Evolutionary conservation across 2,888 invertebrate species (phyloP), one percentile per base, ranked within the genome.

Genomic region (Pegoplata infirma): DNA sequence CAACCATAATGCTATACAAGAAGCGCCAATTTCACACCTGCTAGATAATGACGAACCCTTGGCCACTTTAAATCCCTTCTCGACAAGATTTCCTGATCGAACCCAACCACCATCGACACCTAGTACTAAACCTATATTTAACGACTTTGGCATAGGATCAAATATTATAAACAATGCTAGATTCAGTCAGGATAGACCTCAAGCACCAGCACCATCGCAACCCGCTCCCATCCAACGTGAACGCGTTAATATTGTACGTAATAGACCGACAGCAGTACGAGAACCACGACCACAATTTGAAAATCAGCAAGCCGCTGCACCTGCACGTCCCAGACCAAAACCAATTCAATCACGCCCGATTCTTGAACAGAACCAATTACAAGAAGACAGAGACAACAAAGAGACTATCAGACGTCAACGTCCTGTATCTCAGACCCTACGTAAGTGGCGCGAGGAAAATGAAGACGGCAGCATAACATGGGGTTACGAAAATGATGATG

Each of bases 401-500:
- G 89, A 82, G 85, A 86, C 28, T 1, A 40, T 36, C 8, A 86
- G 88, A 12, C 86, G 86, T 8, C 93, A 91, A 87, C 94, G 94
- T 82, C 94, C 94, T 0, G 94, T 94, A 0, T 93, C 94, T 21
- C 94, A 94, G 88, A 93, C 93, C 78, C 90, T 92, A 81, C 91
- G 93, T 67, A 93, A 93, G 86, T 96, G 93, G 90, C 92, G 94
- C 63, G 95, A 95, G 49, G 95, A 96, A 87, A 95, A 95, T 85
- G 89, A 89, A 53, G 90, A 90, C 69, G 95, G 95, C 46, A 95
- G 94, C 86, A 96, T 96, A 83, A 94, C 94, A 0, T 96, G 96
- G 96, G 96, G 96, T 58, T 96, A 94, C 85, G 96, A 96, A 88
- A 96, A 96, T 86, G 96, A 96, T 83, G 96, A 96, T 84, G 96